These are phyloP conservation scores for Tapirus indicus DNA, from an alignment of 2,797 vertebrate species.

Conservation along the genomic window DNA sequence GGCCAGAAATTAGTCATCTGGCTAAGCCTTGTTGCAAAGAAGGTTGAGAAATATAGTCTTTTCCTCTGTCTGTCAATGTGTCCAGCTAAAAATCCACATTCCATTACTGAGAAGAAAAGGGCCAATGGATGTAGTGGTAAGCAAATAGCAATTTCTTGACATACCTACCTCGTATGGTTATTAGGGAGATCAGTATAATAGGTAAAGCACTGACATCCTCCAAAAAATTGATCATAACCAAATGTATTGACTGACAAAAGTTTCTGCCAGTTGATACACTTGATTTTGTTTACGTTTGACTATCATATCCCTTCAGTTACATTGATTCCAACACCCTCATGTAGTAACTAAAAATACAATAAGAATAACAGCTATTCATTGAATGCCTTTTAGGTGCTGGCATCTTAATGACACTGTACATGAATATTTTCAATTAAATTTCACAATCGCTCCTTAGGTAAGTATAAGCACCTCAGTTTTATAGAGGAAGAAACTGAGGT, in stretches of 20 bases:
- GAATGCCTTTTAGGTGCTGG: neutral
- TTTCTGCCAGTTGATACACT: neutral
- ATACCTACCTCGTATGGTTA: neutral
- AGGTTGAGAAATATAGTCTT: too few species aligned
- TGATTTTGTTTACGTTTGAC: neutral
- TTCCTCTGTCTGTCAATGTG: neutral
- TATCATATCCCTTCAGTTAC: neutral
- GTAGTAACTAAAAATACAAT: neutral
- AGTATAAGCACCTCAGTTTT: neutral
- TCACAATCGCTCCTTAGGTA: neutral
- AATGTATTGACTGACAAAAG: neutral
- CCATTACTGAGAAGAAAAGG: neutral
- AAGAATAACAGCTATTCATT: neutral
- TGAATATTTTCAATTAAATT: conserved; percentile 5
- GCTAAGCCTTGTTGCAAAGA: neutral
- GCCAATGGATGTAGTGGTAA: neutral
- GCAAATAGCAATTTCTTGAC: neutral
- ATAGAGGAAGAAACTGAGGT: neutral
- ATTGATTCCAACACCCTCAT: neutral
- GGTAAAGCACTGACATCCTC: neutral
- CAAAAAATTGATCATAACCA: neutral
- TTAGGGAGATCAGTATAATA: neutral
- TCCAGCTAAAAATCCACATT: neutral
- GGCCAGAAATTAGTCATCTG: neutral
- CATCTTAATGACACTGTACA: neutral